A percentile compares a stretch with the other conserved stretches of the same genome.
These are phyloP conservation scores for Lophotis ruficrista DNA, from an alignment of 2,113 vertebrate genomes.

Conservation along the genomic window DNA sequence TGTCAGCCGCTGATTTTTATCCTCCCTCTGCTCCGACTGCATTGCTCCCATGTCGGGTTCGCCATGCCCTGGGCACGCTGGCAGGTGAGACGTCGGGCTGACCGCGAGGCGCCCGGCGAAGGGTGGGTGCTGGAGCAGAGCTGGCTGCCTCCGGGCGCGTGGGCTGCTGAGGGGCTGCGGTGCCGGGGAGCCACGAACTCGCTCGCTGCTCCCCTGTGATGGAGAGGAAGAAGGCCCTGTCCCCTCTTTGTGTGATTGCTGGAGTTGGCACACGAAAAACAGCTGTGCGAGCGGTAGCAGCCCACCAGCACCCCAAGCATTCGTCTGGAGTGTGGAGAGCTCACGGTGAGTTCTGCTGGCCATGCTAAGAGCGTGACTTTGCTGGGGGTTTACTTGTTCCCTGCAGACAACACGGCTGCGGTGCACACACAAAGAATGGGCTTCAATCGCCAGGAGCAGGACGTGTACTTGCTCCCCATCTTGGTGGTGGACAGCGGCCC, in stretches of 20 bases:
- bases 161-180: not conserved
- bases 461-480: constrained; percentile 92
- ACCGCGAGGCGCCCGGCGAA: rapidly evolving
- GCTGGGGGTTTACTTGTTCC: not conserved
- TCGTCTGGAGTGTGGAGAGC: not conserved
- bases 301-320: not conserved
- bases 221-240: not conserved
- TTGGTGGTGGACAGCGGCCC: constrained; percentile 93
- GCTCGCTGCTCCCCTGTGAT: not conserved
- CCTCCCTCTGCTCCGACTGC: not conserved
- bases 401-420: constrained; percentile 90
- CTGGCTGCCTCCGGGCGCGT: rapidly evolving
- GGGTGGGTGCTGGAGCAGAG: rapidly evolving
- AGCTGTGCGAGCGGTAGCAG: rapidly evolving
- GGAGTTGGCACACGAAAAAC: not conserved
- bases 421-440: constrained; percentile 89
- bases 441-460: constrained; percentile 96
- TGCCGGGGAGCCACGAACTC: not conserved
- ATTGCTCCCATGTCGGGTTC: rapidly evolving
- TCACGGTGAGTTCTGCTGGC: not conserved
- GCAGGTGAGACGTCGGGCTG: rapidly evolving
- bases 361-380: not conserved
- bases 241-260: too few species aligned
- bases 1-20: not conserved
- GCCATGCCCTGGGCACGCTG: rapidly evolving